A percentile compares a stretch with the other conserved stretches of the same genome.
Conservation (phyloP, 2,113 vertebrate species). For the Bambusicola thoracicus region DNA sequence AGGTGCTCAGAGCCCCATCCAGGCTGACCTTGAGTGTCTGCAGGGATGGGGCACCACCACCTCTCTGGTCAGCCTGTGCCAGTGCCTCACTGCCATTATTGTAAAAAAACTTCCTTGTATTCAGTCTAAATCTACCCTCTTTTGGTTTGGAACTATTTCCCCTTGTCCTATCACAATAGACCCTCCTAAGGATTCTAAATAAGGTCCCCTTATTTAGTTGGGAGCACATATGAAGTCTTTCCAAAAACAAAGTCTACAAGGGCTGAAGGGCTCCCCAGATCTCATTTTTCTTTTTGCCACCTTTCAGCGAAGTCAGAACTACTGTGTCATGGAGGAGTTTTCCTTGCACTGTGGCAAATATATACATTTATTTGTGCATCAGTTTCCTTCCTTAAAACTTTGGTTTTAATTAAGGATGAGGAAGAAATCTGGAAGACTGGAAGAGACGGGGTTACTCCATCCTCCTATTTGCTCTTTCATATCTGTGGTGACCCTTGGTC, state of each 20-base stretch:
- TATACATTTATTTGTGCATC: not conserved
- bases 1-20: no score
- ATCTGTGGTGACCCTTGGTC: no score
- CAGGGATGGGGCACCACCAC: no score
- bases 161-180: no score
- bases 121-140: no score
- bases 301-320: not conserved
- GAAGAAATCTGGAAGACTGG: not conserved
- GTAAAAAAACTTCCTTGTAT: no score
- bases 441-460: not conserved
- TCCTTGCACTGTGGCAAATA: not conserved
- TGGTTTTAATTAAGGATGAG: not conserved
- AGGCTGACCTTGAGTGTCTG: no score
- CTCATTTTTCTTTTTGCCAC: not conserved
- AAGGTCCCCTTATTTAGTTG: not conserved
- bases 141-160: no score
- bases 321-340: not conserved
- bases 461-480: not conserved
- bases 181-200: no score
- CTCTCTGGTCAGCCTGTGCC: no score
- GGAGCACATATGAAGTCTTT: not conserved
- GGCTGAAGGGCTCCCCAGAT: not conserved
- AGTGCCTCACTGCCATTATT: no score
- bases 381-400: not conserved
- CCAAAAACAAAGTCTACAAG: not conserved